phyloP scores from a whole-genome alignment of 2,113 vertebrate genomes.

The Rhinoderma darwinii region DNA sequence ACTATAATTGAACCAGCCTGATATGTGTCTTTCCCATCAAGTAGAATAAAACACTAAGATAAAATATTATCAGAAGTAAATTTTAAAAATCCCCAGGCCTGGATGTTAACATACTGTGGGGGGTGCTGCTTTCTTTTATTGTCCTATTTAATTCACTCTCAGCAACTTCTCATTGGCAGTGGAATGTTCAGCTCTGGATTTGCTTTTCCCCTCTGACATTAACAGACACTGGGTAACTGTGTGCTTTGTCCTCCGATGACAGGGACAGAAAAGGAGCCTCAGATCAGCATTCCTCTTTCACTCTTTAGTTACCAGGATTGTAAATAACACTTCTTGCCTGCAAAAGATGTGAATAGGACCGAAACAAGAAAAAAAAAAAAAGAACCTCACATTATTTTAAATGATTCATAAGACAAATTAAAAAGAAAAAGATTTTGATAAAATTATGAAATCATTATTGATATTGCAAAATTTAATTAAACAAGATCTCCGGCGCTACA shows the following conservation, averaged over 20 bases:
- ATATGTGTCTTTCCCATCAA: neutral
- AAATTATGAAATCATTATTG: slow-evolving; percentile 25
- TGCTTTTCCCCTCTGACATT: slow-evolving; percentile 43
- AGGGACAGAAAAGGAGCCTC: slow-evolving; percentile 54
- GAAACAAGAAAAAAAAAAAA: neutral
- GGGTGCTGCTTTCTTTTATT: slow-evolving; percentile 14
- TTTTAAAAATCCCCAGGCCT: neutral
- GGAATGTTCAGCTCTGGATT: slow-evolving; percentile 55
- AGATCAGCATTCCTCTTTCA: slow-evolving; percentile 46
- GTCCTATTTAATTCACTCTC: slow-evolving; percentile 48
- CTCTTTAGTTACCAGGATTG: slow-evolving; percentile 56
- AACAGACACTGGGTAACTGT: slow-evolving; percentile 54
- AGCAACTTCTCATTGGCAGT: slow-evolving; percentile 46
- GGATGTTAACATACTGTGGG: slow-evolving; percentile 4
- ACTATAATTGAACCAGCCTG: neutral
- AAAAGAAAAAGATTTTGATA: neutral
- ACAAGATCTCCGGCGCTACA: neutral
- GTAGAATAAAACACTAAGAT: neutral
- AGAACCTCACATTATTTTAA: neutral
- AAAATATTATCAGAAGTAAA: neutral
- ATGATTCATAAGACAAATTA: slow-evolving; percentile 22
- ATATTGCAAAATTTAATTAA: slow-evolving; percentile 26
- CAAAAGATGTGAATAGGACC: slow-evolving; percentile 5
- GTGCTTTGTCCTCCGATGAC: slow-evolving; percentile 51
- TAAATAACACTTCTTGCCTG: slow-evolving; percentile 51